Evolutionary conservation across 2,113 vertebrate species (phyloP).

Genomic region (Sitta europaea): DNA sequence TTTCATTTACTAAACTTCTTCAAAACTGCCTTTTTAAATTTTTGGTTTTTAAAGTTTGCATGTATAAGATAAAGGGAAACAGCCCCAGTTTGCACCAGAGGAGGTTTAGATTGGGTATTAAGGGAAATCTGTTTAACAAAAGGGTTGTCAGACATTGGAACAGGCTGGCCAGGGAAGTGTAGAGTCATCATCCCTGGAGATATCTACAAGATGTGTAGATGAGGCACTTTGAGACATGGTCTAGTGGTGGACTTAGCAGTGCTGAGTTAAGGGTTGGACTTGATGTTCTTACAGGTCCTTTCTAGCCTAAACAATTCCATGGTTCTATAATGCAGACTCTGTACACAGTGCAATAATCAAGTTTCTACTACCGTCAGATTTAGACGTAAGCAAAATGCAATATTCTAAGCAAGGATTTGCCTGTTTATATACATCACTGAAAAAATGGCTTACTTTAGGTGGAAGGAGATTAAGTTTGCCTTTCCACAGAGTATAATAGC

Average conservation of each 20-base stretch:
- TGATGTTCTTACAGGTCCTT: background rate
- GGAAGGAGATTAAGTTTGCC: background rate
- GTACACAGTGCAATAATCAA: background rate
- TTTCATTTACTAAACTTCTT: background rate
- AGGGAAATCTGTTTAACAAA: background rate
- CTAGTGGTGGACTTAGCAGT: background rate
- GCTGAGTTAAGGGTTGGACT: background rate
- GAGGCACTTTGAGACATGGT: background rate
- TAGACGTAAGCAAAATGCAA: background rate
- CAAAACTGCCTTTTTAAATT: background rate
- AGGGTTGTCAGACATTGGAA: background rate
- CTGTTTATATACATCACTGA: background rate
- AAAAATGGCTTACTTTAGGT: background rate
- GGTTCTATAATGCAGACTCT: background rate
- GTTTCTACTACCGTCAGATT: background rate
- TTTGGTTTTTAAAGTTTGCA: background rate
- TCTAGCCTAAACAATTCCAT: background rate
- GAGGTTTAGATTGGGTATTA: background rate
- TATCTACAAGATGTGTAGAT: background rate
- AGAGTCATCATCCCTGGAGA: background rate
- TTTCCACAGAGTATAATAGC: background rate
- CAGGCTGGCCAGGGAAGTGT: background rate
- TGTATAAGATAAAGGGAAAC: background rate
- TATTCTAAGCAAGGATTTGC: background rate
- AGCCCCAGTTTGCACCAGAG: background rate